Conservation (phyloP, 2,888 invertebrate genomes). For the Anthophora plumipes region DNA sequence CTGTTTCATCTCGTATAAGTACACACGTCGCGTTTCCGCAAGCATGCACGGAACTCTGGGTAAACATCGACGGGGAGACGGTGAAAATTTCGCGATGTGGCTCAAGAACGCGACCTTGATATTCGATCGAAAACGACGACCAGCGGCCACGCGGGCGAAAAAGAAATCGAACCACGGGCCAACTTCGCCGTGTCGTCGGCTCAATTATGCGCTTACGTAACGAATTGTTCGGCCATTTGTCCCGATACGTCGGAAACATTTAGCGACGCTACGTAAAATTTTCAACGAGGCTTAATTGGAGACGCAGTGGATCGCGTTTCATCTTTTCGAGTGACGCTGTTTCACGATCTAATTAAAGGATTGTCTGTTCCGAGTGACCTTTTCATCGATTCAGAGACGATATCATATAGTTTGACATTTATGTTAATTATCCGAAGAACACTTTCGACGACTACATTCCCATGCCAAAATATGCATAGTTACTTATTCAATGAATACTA, state of each 20-base stretch:
- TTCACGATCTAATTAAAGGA: slow-evolving; percentile 7
- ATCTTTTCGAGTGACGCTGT: not conserved
- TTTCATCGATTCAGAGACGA: not conserved
- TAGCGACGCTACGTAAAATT: not conserved
- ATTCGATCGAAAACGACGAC: slow-evolving; percentile 34
- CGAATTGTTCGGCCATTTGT: slow-evolving; percentile 1
- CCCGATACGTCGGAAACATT: not conserved
- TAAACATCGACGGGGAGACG: slow-evolving; percentile 30
- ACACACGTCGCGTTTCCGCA: not conserved
- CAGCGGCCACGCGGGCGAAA: slow-evolving; percentile 2
- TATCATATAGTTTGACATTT: no score
- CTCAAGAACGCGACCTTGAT: slow-evolving; percentile 59
- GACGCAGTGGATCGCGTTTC: not conserved
- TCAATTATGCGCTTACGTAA: slow-evolving; percentile 27
- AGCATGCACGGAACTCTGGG: not conserved
- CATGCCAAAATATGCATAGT: no score
- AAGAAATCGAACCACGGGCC: slow-evolving; percentile 42
- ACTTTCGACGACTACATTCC: no score
- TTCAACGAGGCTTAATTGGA: slow-evolving; percentile 13
- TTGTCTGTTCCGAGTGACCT: not conserved
- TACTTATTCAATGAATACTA: no score
- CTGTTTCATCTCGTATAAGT: slow-evolving; percentile 32
- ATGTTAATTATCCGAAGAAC: no score
- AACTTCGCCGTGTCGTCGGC: slow-evolving; percentile 1
- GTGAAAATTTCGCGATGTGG: slow-evolving; percentile 42